Percentiles rank a stretch among this genome's conserved stretches.
phyloP scores from a whole-genome alignment of 2,113 vertebrate genomes.

The Hippocampus barbouri region DNA sequence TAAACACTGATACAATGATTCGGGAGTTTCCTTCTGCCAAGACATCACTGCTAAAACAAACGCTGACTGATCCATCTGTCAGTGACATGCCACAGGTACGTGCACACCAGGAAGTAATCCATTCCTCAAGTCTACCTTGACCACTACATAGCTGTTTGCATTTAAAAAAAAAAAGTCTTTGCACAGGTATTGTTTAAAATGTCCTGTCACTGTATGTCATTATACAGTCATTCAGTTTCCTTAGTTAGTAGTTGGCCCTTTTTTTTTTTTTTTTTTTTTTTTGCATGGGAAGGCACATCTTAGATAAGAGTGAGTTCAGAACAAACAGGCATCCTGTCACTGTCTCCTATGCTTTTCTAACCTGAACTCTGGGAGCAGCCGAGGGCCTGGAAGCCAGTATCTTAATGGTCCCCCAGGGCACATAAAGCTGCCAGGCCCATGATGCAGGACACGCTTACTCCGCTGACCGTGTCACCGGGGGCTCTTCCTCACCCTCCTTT shows the following conservation, averaged over 20 bases:
- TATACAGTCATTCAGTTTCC: not conserved
- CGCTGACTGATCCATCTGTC: constrained; percentile 61
- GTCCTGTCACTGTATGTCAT: not conserved
- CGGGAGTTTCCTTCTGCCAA: constrained; percentile 60
- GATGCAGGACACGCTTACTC: constrained; percentile 45
- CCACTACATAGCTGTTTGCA: not conserved
- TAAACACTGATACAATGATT: constrained; percentile 71
- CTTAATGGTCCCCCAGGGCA: constrained; percentile 55
- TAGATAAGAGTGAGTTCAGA: constrained; percentile 54
- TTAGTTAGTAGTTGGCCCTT: constrained; percentile 1
- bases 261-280: constrained; percentile 41
- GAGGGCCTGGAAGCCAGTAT: constrained; percentile 36
- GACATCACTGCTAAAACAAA: constrained; percentile 66
- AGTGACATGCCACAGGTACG: constrained; percentile 47
- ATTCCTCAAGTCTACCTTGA: not conserved
- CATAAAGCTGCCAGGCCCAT: constrained; percentile 62
- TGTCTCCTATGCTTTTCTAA: constrained; percentile 54
- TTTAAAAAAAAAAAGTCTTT: not conserved
- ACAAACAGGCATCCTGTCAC: constrained; percentile 57
- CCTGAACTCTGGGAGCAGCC: constrained; percentile 37
- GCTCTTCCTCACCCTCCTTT: constrained; percentile 1
- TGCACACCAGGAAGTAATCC: constrained; percentile 56
- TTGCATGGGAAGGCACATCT: constrained; percentile 34
- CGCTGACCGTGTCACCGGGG: constrained; percentile 51
- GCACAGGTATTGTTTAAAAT: not conserved